Evolutionary conservation across 1,140 invertebrate species (phyloP).

Genomic region (Zophobas atratus): DNA sequence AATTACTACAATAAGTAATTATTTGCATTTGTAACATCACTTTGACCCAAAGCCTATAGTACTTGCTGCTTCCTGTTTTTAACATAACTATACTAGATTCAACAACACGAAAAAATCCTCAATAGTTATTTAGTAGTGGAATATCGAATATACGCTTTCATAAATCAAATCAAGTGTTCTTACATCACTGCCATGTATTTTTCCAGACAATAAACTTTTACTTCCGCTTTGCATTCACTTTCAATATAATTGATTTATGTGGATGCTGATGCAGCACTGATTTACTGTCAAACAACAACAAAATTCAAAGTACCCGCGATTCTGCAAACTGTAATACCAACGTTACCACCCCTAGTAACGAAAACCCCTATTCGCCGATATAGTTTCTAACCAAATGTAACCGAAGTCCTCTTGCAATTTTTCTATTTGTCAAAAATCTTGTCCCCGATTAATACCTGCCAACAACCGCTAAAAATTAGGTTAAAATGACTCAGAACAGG

Average conservation of each 20-base stretch:
- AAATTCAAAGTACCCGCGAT: slow-evolving; percentile 9
- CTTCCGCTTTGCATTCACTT: slow-evolving; percentile 12
- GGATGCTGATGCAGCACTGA: too few species aligned
- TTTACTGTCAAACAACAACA: not conserved
- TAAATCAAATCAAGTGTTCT: slow-evolving; percentile 4
- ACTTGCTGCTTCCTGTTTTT: too few species aligned
- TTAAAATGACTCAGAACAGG: slow-evolving; percentile 55
- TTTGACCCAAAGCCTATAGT: too few species aligned
- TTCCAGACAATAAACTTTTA: slow-evolving; percentile 20
- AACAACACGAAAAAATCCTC: too few species aligned
- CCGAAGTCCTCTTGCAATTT: not conserved
- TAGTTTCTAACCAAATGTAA: not conserved
- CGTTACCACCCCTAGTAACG: not conserved
- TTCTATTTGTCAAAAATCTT: slow-evolving; percentile 28
- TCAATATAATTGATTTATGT: not conserved
- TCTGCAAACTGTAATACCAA: slow-evolving; percentile 4
- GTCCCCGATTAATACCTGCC: not conserved
- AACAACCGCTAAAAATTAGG: not conserved
- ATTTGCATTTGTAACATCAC: too few species aligned
- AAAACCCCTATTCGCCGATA: not conserved
- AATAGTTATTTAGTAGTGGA: too few species aligned
- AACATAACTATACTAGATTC: too few species aligned
- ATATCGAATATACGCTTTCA: not conserved
- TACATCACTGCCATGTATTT: slow-evolving; percentile 6
- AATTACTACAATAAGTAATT: too few species aligned